Conservation (phyloP, 2,888 invertebrate genomes). For the Volucella zonaria region DNA sequence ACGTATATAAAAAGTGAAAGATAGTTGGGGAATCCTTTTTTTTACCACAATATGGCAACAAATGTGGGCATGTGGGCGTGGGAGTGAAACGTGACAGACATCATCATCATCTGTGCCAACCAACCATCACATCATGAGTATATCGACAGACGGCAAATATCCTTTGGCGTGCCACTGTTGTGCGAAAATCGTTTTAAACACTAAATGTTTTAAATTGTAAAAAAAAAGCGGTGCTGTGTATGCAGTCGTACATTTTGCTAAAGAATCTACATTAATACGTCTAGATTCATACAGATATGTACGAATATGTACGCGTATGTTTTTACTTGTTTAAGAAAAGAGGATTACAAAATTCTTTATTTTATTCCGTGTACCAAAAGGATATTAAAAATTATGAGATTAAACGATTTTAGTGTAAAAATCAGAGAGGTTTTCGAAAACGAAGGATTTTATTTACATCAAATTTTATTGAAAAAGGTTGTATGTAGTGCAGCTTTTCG, state of each 20-base stretch:
- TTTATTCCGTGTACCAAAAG: too few relatives aligned
- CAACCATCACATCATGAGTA: slow-evolving; percentile 20
- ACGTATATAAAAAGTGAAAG: slow-evolving; percentile 15
- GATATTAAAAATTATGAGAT: too few relatives aligned
- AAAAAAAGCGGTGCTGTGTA: slow-evolving; percentile 9
- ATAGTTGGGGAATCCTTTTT: slow-evolving; percentile 41
- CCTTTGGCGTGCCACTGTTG: slow-evolving; percentile 34
- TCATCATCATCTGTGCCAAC: slow-evolving; percentile 27
- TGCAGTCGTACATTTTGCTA: neutral
- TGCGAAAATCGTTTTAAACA: slow-evolving; percentile 35
- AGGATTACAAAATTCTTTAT: too few relatives aligned
- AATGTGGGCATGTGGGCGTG: neutral
- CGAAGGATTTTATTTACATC: too few relatives aligned
- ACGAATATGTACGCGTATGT: too few relatives aligned
- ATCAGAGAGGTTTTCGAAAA: too few relatives aligned
- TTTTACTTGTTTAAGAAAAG: too few relatives aligned
- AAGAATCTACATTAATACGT: too few relatives aligned
- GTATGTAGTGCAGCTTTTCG: too few relatives aligned
- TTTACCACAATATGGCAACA: slow-evolving; percentile 11
- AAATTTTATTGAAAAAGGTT: too few relatives aligned
- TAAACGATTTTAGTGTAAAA: too few relatives aligned
- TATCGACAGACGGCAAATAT: slow-evolving; percentile 48
- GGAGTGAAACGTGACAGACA: slow-evolving; percentile 55
- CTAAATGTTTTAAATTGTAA: slow-evolving; percentile 43
- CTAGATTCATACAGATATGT: too few relatives aligned